These are phyloP conservation scores for Oryzaephilus surinamensis DNA, from an alignment of 1,140 invertebrate species.

Conservation along the genomic window DNA sequence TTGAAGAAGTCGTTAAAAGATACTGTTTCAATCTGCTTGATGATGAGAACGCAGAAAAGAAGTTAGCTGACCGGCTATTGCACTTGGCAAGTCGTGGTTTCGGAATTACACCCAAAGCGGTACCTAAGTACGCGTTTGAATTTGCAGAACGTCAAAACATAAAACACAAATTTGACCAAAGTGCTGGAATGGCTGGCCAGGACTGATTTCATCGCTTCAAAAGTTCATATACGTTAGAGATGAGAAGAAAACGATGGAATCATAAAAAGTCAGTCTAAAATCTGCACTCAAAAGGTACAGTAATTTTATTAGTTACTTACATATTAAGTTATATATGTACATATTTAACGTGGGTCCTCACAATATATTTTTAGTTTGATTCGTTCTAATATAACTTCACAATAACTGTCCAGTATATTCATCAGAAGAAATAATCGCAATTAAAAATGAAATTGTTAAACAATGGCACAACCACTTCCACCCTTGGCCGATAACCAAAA, in stretches of 20 bases:
- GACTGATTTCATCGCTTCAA: conserved; percentile 6
- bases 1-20: not conserved
- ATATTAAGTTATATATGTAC: too few species aligned
- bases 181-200: not conserved
- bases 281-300: too few species aligned
- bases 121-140: conserved; percentile 9
- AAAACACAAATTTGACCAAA: conserved; percentile 8
- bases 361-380: too few species aligned
- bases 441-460: too few species aligned
- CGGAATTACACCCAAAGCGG: conserved; percentile 10
- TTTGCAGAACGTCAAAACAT: conserved; percentile 10
- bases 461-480: too few species aligned
- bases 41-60: conserved; percentile 11
- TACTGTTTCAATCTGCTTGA: not conserved
- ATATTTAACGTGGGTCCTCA: too few species aligned
- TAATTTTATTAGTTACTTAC: too few species aligned
- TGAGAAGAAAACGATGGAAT: not conserved
- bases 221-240: not conserved
- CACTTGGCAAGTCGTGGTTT: conserved; percentile 12
- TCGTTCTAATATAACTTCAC: too few species aligned
- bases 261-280: too few species aligned
- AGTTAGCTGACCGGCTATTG: conserved; percentile 5
- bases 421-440: too few species aligned
- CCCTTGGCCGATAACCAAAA: too few species aligned
- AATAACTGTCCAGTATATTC: too few species aligned